A percentile compares a stretch with the other conserved stretches of the same genome.
These are phyloP conservation scores for Trichogramma pretiosum DNA, from an alignment of 1,140 invertebrate species.

Conservation along the genomic window DNA sequence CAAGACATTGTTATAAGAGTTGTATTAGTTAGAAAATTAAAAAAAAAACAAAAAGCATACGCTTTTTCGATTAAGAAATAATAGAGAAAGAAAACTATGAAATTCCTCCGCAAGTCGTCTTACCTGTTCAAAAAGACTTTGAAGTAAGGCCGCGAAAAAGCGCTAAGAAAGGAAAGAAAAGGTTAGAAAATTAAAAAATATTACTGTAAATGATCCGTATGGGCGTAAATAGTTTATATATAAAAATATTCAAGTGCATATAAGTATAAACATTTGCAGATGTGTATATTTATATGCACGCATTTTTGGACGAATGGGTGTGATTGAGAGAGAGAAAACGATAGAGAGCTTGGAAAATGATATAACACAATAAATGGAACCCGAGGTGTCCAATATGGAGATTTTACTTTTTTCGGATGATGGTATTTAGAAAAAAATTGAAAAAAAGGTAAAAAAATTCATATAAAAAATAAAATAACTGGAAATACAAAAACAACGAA, in stretches of 20 bases:
- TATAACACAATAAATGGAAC: background rate
- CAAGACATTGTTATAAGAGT: conserved; percentile 17
- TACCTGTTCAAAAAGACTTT: conserved; percentile 5
- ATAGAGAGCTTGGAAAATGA: background rate
- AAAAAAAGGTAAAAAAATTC: conserved; percentile 1
- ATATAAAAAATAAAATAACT: conserved; percentile 7
- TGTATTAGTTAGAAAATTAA: conserved; percentile 19
- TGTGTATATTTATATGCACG: too few species aligned
- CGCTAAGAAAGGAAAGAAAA: conserved; percentile 14
- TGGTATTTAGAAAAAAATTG: conserved; percentile 6
- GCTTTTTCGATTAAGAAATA: conserved; percentile 9
- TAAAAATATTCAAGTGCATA: too few species aligned
- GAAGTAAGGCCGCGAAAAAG: conserved; percentile 16
- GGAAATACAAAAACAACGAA: conserved; percentile 17
- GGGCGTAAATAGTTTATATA: background rate
- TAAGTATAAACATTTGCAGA: too few species aligned
- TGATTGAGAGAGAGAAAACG: background rate
- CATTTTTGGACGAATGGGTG: background rate
- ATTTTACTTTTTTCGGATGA: conserved; percentile 11
- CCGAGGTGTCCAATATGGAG: conserved; percentile 4
- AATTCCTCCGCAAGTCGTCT: conserved; percentile 18
- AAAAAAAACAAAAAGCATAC: conserved; percentile 6
- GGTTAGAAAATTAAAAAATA: conserved; percentile 13
- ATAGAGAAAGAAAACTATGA: background rate
- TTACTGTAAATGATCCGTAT: conserved; percentile 7